phyloP scores from a whole-genome alignment of 2,113 vertebrate genomes.

The Xiphias gladius region DNA sequence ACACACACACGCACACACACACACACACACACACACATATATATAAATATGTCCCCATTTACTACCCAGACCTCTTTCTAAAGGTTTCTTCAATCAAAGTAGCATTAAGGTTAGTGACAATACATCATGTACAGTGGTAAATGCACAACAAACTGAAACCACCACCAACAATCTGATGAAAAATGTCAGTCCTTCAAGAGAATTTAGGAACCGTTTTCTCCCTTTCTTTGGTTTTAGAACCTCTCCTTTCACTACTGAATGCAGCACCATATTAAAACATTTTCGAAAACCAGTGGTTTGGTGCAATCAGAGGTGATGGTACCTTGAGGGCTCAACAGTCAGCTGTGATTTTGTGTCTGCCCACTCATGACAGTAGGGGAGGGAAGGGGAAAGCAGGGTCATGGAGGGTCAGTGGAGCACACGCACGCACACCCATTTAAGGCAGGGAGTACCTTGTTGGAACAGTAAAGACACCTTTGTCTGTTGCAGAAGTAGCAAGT shows the following conservation, averaged over 20 bases:
- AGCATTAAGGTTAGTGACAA: background rate
- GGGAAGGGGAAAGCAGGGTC: constrained; percentile 56
- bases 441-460: constrained; percentile 28
- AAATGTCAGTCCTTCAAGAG: background rate
- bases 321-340: constrained; percentile 52
- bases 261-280: constrained; percentile 14
- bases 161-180: background rate
- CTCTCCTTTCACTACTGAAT: background rate
- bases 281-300: constrained; percentile 41
- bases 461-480: constrained; percentile 25
- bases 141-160: background rate
- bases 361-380: constrained; percentile 62
- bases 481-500: constrained; percentile 19
- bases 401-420: constrained; percentile 40
- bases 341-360: constrained; percentile 59
- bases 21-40: no score
- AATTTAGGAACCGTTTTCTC: background rate
- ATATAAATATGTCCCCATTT: background rate
- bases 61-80: background rate
- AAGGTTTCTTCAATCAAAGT: background rate
- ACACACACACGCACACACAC: no score
- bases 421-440: constrained; percentile 1
- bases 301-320: constrained; percentile 55
- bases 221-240: constrained; percentile 4
- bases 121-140: background rate